These are phyloP conservation scores for Aptenodytes forsteri DNA, from an alignment of 2,113 vertebrate genomes.

Conservation along the genomic window DNA sequence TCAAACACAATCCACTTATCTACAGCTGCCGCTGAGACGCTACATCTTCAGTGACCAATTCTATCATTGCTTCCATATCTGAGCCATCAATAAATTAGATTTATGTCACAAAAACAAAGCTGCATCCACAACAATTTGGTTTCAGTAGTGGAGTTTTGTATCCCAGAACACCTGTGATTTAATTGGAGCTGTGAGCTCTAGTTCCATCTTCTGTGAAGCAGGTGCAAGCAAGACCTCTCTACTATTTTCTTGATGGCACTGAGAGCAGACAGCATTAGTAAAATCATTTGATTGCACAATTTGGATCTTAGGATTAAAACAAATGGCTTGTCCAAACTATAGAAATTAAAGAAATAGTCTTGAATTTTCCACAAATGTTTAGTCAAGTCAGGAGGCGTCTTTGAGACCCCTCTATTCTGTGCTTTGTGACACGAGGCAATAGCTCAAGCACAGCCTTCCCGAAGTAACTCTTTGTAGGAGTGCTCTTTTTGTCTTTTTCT, in stretches of 20 bases:
- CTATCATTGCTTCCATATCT: neutral
- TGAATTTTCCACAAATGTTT: neutral
- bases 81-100: neutral
- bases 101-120: neutral
- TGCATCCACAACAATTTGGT: neutral
- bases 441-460: neutral
- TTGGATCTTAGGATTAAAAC: neutral
- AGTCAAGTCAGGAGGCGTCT: neutral
- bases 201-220: neutral
- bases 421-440: neutral
- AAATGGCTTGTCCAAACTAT: neutral
- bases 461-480: neutral
- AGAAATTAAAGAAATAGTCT: neutral
- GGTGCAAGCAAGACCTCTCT: neutral
- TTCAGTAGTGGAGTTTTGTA: neutral
- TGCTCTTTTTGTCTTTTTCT: no score
- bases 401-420: neutral
- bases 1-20: neutral
- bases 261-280: fast-evolving
- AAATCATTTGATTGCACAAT: no score
- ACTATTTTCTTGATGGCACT: neutral
- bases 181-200: neutral
- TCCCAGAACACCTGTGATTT: neutral
- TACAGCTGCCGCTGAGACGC: neutral
- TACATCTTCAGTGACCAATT: neutral